These are phyloP conservation scores for Meiosimyza platycephala DNA, from an alignment of 2,888 invertebrate species.

Conservation along the genomic window DNA sequence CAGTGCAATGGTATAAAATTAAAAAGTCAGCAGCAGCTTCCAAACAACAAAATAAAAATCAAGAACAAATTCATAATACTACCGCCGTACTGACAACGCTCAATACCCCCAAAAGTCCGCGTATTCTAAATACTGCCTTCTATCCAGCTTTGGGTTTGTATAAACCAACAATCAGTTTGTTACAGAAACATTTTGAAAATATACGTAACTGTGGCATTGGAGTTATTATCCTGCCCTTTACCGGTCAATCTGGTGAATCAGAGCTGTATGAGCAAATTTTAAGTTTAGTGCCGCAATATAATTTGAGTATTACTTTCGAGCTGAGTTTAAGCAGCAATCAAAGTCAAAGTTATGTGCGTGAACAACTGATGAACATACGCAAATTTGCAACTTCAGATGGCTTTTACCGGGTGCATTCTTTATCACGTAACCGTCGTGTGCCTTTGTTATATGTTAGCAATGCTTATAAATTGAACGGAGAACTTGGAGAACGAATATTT, in stretches of 20 bases:
- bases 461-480: slow-evolving; percentile 70
- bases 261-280: slow-evolving; percentile 66
- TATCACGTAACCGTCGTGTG: slow-evolving; percentile 57
- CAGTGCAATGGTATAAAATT: slow-evolving; percentile 65
- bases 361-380: slow-evolving; percentile 63
- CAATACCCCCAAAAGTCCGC: slow-evolving; percentile 36
- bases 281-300: slow-evolving; percentile 67
- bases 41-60: not conserved
- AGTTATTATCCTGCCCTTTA: slow-evolving; percentile 72
- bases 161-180: slow-evolving; percentile 62
- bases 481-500: slow-evolving; percentile 53
- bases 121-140: slow-evolving; percentile 62
- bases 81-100: not conserved
- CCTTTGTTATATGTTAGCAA: slow-evolving; percentile 77
- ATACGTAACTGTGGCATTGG: slow-evolving; percentile 72
- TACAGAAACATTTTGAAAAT: slow-evolving; percentile 73
- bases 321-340: slow-evolving; percentile 72
- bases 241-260: slow-evolving; percentile 52
- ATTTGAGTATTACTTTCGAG: slow-evolving; percentile 72
- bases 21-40: slow-evolving; percentile 48
- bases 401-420: slow-evolving; percentile 64
- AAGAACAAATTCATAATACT: not conserved
- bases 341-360: slow-evolving; percentile 68
- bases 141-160: slow-evolving; percentile 64
- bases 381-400: slow-evolving; percentile 52